These are phyloP conservation scores for Melanotaenia parkinsoni DNA, from an alignment of 2,797 vertebrate species.

Conservation along the genomic window DNA sequence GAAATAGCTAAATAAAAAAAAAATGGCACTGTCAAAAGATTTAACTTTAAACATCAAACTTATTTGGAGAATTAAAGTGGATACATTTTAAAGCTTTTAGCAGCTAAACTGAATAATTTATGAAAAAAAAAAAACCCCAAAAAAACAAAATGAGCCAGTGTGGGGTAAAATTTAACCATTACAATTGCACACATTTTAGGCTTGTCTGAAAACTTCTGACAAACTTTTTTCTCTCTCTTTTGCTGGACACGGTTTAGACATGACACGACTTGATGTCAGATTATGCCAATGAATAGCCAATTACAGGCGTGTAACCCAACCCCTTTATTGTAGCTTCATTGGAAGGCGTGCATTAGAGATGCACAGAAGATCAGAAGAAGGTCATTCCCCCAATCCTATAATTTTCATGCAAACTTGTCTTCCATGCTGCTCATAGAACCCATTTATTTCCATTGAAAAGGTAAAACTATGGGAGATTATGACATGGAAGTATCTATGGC, in stretches of 20 bases:
- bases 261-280: constrained; percentile 74
- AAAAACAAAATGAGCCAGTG: too few species aligned
- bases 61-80: neutral
- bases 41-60: too few species aligned
- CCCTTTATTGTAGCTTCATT: constrained; percentile 62
- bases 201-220: neutral
- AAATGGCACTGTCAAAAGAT: too few species aligned
- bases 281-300: constrained; percentile 64
- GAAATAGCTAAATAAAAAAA: too few species aligned
- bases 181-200: neutral
- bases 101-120: neutral
- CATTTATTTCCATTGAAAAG: constrained; percentile 55
- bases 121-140: neutral
- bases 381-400: constrained; percentile 34
- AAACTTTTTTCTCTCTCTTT: constrained; percentile 22
- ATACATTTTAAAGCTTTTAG: too few species aligned
- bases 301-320: constrained; percentile 63
- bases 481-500: constrained; percentile 73
- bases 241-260: constrained; percentile 64
- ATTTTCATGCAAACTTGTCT: constrained; percentile 58
- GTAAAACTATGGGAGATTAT: constrained; percentile 58
- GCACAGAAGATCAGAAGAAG: constrained; percentile 64
- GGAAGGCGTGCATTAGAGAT: constrained; percentile 51
- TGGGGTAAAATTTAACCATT: neutral
- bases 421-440: constrained; percentile 41